Base-by-base conservation (phyloP, 2,113 vertebrate genomes). In the Pontoporia blainvillei region DNA sequence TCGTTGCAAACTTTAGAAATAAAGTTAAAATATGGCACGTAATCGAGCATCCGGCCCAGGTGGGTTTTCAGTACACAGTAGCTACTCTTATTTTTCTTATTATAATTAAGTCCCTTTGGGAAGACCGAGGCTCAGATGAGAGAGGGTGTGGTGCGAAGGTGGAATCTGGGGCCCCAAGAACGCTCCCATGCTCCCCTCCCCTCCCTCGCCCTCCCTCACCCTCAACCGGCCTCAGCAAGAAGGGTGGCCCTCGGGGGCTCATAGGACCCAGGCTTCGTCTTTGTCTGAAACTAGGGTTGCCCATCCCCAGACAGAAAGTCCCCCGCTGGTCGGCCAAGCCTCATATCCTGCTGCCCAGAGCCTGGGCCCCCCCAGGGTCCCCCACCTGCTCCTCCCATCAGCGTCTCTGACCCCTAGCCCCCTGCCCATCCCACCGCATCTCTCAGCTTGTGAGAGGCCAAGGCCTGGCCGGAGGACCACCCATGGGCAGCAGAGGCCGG, bases 141-240 rank as follows among this genome's bases (percentile, higher is more conserved):
- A 52, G 79, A 49, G 20, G 20, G 20, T 54, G 18, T 18, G 61
- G 39, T 21, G 46, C 85, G 34, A 82, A 34, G 41, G 57, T 88
- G n/a, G 85, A 31, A 41, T 59, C 25, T 8, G 8, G 12, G 59
- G n/a, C 13, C 52, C 20, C 67, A 34, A 85, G 64, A 69, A 72
- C 75, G 23, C 54, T 6, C 4, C 72, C 46, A 54, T 41, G 6
- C 20, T 69, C 54, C 39, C 21, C 14, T 62, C 61, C 59, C n/a
- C 4, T n/a, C 6, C 29, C 18, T 72, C 1, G 3, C 5, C 2
- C 6, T 29, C 17, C 25, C 39, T 34, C 41, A 9, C 8, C 17
- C 25, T 52, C 27, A 39, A 31, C 20, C 34, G 49, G 29, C 52
- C 44, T 85, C 71, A 66, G 89, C 46, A 44, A 44, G 62, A 71